Evolutionary conservation across 2,113 vertebrate species (phyloP).

Genomic region (Scomber scombrus): DNA sequence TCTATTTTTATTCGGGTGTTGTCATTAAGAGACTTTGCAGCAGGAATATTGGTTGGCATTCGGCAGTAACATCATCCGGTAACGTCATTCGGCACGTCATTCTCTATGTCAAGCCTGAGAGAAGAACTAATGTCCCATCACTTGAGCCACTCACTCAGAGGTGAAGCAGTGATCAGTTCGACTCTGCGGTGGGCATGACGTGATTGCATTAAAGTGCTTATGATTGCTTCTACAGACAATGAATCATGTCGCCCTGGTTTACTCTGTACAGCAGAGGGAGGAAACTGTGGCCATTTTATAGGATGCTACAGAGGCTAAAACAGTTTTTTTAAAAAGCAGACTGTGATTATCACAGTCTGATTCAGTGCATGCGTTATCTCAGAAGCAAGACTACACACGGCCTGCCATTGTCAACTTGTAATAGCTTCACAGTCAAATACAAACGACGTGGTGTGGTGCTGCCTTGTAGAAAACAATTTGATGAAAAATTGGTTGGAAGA

Average conservation of each 20-base stretch:
- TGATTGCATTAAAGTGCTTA: background rate
- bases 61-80: too few relatives aligned
- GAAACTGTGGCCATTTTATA: background rate
- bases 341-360: constrained; percentile 5
- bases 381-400: constrained; percentile 18
- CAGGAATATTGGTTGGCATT: too few relatives aligned
- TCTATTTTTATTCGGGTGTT: too few relatives aligned
- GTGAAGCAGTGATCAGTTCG: too few relatives aligned
- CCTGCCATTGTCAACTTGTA: background rate
- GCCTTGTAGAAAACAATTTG: constrained; percentile 37
- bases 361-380: constrained; percentile 15
- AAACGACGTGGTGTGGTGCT: constrained; percentile 5
- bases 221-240: constrained; percentile 18
- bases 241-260: constrained; percentile 11
- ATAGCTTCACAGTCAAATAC: constrained; percentile 19
- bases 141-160: too few relatives aligned
- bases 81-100: too few relatives aligned
- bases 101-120: too few relatives aligned
- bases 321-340: background rate
- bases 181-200: too few relatives aligned
- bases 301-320: background rate
- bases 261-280: background rate
- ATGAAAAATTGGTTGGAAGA: constrained; percentile 27
- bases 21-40: too few relatives aligned
- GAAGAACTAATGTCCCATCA: too few relatives aligned